Conservation (phyloP, 2,113 vertebrate genomes). For the Naja naja region DNA sequence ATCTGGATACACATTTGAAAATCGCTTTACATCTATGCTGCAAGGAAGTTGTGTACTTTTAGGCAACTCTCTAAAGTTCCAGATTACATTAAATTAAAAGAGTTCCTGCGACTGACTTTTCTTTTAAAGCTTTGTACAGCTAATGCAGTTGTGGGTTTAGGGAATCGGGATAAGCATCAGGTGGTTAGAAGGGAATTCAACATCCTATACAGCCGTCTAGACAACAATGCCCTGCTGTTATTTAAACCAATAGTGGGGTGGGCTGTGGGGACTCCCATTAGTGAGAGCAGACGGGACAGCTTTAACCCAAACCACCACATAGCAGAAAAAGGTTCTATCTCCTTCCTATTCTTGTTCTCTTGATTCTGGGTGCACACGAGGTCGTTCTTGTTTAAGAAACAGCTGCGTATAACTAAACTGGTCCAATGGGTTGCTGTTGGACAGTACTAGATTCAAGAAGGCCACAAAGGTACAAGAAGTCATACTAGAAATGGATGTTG, state of each 20-base stretch:
- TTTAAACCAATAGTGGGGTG: background rate
- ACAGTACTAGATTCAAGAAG: background rate
- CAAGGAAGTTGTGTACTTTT: background rate
- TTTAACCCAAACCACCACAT: background rate
- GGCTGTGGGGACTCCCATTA: background rate
- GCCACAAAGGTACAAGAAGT: background rate
- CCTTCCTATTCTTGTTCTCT: background rate
- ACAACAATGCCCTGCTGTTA: background rate
- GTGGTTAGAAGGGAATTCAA: background rate
- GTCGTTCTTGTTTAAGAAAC: background rate
- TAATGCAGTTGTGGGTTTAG: background rate
- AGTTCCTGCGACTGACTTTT: background rate
- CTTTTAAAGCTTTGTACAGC: background rate
- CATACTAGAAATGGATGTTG: background rate
- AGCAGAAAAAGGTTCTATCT: background rate
- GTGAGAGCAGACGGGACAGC: too few species aligned
- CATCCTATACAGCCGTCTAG: background rate
- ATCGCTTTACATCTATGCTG: background rate
- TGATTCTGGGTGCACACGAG: background rate
- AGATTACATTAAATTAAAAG: background rate
- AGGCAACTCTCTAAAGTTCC: background rate
- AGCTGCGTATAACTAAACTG: background rate
- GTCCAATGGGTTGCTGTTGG: background rate
- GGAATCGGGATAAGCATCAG: background rate
- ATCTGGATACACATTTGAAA: background rate